phyloP scores from a whole-genome alignment of 2,113 vertebrate genomes.

The Leptocoma aspasia region DNA sequence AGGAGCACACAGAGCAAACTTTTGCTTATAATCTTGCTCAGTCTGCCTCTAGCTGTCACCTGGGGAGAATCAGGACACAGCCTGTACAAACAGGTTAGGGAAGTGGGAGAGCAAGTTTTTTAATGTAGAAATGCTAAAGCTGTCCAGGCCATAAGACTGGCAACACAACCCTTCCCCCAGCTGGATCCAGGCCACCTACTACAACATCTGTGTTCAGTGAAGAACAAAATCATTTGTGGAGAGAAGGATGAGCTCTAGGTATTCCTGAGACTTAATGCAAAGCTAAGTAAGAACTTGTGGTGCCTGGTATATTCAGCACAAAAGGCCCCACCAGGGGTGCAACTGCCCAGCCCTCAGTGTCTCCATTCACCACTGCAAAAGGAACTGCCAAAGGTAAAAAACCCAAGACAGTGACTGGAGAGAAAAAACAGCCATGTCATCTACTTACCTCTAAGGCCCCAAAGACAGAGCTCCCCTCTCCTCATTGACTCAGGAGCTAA shows the following conservation, averaged over 20 bases:
- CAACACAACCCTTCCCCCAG: neutral
- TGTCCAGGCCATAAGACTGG: neutral
- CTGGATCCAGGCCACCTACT: too few species aligned
- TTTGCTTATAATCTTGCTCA: neutral
- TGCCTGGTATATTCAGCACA: neutral
- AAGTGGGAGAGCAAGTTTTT: neutral
- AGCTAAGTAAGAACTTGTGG: neutral
- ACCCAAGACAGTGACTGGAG: neutral
- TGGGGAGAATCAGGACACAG: neutral
- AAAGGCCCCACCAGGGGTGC: neutral
- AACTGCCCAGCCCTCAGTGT: neutral
- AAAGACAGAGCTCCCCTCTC: neutral
- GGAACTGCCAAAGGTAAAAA: neutral
- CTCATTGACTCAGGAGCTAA: neutral
- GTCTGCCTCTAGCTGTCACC: neutral
- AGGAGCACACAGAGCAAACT: neutral
- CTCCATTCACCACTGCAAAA: neutral
- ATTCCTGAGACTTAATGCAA: neutral
- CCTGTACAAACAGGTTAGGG: neutral
- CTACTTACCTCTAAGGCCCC: too few species aligned
- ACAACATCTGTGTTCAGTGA: neutral
- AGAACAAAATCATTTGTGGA: neutral
- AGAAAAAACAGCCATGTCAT: neutral
- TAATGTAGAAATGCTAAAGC: neutral
- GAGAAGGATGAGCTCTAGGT: neutral